A percentile compares a stretch with the other conserved stretches of the same genome.
Conservation (phyloP, 2,113 vertebrate genomes). For the Tupaia tana region DNA sequence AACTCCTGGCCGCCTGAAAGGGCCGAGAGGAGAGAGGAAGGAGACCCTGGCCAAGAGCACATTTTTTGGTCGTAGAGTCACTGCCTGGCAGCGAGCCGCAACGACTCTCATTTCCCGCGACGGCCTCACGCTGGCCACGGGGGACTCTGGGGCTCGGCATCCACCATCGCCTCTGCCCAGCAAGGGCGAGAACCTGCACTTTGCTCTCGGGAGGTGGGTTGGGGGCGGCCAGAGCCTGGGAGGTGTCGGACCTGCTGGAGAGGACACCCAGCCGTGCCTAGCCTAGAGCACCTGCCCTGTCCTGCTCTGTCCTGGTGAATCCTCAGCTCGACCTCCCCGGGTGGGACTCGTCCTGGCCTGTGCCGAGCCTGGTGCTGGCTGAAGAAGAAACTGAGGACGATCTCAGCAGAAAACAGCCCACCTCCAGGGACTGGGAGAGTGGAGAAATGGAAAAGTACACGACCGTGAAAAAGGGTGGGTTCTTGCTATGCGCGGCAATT, state of each 20-base stretch:
- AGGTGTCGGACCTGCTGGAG: background rate
- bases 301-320: background rate
- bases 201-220: background rate
- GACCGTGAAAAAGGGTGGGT: background rate
- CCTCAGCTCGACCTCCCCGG: background rate
- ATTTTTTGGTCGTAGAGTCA: slow-evolving; percentile 86
- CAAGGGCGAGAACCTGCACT: slow-evolving; percentile 44
- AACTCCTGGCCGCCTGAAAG: slow-evolving; percentile 83
- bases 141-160: slow-evolving; percentile 5
- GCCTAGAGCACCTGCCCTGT: background rate
- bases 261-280: background rate
- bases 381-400: background rate
- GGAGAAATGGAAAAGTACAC: background rate
- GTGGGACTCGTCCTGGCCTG: background rate
- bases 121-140: slow-evolving; percentile 46
- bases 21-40: slow-evolving; percentile 82
- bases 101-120: slow-evolving; percentile 61
- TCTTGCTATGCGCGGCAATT: background rate
- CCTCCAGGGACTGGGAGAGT: background rate
- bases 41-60: slow-evolving; percentile 82
- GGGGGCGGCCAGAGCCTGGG: background rate
- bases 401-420: background rate
- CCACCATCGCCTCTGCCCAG: background rate
- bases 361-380: background rate
- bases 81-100: slow-evolving; percentile 43